Conservation (phyloP, 1,140 invertebrate genomes). For the Danaus melanippus region DNA sequence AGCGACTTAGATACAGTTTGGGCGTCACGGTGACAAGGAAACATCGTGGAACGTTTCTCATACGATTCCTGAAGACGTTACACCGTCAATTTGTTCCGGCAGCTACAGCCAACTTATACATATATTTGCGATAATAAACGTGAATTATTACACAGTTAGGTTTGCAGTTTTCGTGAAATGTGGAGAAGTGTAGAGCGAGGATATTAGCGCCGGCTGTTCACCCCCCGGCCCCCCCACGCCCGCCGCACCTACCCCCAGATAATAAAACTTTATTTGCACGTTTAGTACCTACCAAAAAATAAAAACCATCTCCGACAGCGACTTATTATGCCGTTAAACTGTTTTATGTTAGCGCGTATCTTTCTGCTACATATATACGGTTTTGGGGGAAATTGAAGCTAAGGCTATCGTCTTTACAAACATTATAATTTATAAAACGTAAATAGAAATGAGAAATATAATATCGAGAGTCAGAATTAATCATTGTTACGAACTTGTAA, state of each 20-base stretch:
- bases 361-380: slow-evolving; percentile 4
- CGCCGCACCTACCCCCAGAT: slow-evolving; percentile 25
- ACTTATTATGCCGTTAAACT: slow-evolving; percentile 31
- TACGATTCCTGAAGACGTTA: slow-evolving; percentile 18
- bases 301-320: slow-evolving; percentile 31
- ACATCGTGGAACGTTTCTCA: not conserved
- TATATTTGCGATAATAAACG: slow-evolving; percentile 65
- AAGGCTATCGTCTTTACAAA: slow-evolving; percentile 4
- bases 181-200: slow-evolving; percentile 52
- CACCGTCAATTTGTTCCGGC: slow-evolving; percentile 51
- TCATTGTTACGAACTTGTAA: too few species aligned
- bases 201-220: slow-evolving; percentile 45
- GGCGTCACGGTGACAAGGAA: slow-evolving; percentile 28
- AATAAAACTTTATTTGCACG: slow-evolving; percentile 40
- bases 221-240: slow-evolving; percentile 8
- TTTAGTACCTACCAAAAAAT: slow-evolving; percentile 37
- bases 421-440: too few species aligned
- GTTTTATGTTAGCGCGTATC: slow-evolving; percentile 23
- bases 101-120: slow-evolving; percentile 47
- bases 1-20: slow-evolving; percentile 23
- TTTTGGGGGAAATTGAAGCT: slow-evolving; percentile 6
- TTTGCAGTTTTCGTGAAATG: slow-evolving; percentile 66
- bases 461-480: too few species aligned
- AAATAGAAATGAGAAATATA: too few species aligned
- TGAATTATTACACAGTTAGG: slow-evolving; percentile 64